Evolutionary conservation across 2,888 invertebrate species (phyloP), one percentile per base, ranked within the genome.

Genomic region (Bembecia ichneumoniformis): DNA sequence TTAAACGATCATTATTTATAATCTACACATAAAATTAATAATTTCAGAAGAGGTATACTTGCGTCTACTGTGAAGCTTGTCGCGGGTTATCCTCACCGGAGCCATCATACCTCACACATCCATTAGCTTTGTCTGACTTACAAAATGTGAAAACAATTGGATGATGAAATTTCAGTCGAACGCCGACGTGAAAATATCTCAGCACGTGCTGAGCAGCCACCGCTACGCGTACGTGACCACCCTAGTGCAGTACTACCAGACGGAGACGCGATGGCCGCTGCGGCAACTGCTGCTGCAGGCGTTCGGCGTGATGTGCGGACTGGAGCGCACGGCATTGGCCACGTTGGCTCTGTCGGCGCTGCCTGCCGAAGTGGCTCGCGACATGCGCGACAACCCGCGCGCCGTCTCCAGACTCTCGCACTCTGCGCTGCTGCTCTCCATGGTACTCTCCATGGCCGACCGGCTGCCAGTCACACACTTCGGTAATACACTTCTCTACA

Each of bases 201-300:
- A 93, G 63, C 93, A 94, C 69, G 94, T 96, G 51, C 89, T 98
- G 66, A 92, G 93, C 57, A 91, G 91, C 61, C 94, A 96, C 74
- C 92, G 94, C 53, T 97, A 96, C 71, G 92, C 92, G 52, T 94
- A 93, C 60, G 93, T 97, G 15, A 91, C 92, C 43, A 93, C 94
- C 50, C 86, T 98, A 51, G 94, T 96, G 50, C 94, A 96, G 67
- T 98, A 96, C 86, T 98, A 97, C 78, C 98, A 98, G 87, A 97
- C 97, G 97, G 98, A 97, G 79, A 91, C 94, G 0, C 87, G 95
- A 55, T 95, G 95, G 95, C 92, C 93, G 0, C 92, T 96, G 52
- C 90, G 96, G 55, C 92, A 94, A 66, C 87, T 95, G 9, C 83
- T 97, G 43, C 80, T 97, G 51, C 84, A 88, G 77, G 93, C 95